Base-by-base conservation (phyloP, 2,113 vertebrate genomes). In the Gavialis gangeticus region DNA sequence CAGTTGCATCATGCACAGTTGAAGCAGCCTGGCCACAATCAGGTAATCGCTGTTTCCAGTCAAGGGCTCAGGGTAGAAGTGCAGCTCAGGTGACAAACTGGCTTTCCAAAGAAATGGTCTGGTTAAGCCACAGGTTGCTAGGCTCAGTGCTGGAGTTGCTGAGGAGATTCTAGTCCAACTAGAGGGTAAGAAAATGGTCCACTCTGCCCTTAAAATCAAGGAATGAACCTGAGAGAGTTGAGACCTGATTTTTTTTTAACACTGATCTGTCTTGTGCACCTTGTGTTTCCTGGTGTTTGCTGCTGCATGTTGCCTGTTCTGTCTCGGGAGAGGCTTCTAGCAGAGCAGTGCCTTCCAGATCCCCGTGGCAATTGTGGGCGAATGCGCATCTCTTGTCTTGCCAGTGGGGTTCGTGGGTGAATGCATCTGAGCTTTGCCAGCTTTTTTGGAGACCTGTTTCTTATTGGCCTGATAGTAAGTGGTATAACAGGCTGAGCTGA, bases 1-100 rank as follows among this genome's bases (percentile, higher is more conserved):
- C 97, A 80, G 28, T 96, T 98, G 46, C 96, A 98, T 94, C 98
- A 98, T 59, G 79, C 84, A 62, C 94, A 34, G 78, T 34, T 30
- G 18, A 98, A 97, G 46, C 46, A 46, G 3, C 69, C 69, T 1
- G 95, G 94, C n/a, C 66, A 81, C 30, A 93, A 89, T 6, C 97
- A 95, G 97, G 98, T 98, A 96, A 82, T 3, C 5, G 4, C 19
- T 55, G 37, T 12, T 14, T 8, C 0, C 0, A 1, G 46, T 21
- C 2, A 1, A 22, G 25, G 63, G 89, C 67, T 54, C 1, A 2
- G 71, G 55, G 56, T 46, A 4, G 78, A 54, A 0, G 0, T 63
- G n/a, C 10, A 16, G 64, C 63, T 4, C 54, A 22, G 55, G 79
- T 55, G 13, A 15, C 30, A 24, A 30, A 17, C 12, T 71, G 30